phyloP scores from a whole-genome alignment of 2,113 vertebrate species.

The Lepidothrix coronata region DNA sequence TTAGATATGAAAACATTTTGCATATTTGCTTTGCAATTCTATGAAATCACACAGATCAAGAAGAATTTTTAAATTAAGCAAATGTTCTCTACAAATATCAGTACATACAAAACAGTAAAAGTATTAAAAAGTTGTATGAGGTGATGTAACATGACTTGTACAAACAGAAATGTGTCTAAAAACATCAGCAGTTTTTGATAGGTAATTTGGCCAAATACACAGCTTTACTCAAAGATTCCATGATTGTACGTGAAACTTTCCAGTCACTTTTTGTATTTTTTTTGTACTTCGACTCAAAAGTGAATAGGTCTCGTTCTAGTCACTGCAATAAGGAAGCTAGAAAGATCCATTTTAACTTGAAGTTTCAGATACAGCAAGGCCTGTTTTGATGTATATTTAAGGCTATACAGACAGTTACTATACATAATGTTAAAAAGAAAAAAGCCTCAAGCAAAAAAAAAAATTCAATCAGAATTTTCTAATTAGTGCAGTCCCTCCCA shows the following conservation, averaged over 20 bases:
- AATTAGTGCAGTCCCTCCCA: neutral
- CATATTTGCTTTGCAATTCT: neutral
- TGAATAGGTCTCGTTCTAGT: neutral
- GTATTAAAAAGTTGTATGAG: neutral
- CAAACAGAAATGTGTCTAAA: neutral
- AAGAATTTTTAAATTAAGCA: neutral
- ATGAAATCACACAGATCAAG: neutral
- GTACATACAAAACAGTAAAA: neutral
- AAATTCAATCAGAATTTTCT: neutral
- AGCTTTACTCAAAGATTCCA: neutral
- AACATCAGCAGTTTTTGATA: neutral
- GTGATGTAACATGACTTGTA: neutral
- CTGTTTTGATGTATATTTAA: neutral
- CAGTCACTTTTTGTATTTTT: neutral
- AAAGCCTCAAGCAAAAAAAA: neutral
- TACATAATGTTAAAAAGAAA: neutral
- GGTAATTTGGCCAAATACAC: neutral
- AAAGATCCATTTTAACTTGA: neutral
- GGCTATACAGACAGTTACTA: neutral
- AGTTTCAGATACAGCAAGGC: neutral
- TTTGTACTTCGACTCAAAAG: neutral
- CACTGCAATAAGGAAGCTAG: neutral
- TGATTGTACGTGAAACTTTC: accelerated
- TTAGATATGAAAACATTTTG: neutral
- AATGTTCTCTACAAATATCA: neutral